These are phyloP conservation scores for Hemibagrus wyckioides DNA, from an alignment of 2,113 vertebrate genomes.

Conservation along the genomic window DNA sequence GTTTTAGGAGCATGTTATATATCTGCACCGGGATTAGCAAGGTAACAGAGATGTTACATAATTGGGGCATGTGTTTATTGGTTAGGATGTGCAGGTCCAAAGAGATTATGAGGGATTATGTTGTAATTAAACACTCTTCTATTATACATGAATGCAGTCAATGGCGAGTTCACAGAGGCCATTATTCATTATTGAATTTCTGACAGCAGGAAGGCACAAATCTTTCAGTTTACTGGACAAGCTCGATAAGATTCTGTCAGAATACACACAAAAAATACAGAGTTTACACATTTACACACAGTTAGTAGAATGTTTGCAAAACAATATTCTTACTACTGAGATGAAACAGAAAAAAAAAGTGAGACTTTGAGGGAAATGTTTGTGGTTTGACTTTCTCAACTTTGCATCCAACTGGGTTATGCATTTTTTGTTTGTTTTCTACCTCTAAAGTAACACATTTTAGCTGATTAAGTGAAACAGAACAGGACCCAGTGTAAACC, in stretches of 20 bases:
- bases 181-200: conserved; percentile 20
- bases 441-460: not conserved
- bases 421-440: not conserved
- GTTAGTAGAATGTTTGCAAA: not conserved
- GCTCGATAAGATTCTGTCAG: not conserved
- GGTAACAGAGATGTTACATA: not conserved
- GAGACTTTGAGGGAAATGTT: not conserved
- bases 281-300: not conserved
- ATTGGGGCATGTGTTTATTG: not conserved
- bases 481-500: not conserved
- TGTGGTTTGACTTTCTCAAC: not conserved
- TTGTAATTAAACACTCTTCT: conserved; percentile 18
- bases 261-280: not conserved
- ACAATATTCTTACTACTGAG: not conserved
- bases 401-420: not conserved
- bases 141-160: conserved; percentile 27
- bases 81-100: not conserved
- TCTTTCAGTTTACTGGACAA: not conserved
- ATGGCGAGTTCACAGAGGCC: not conserved
- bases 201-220: conserved; percentile 8
- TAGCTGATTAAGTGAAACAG: not conserved
- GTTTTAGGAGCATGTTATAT: not conserved
- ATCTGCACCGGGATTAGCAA: not conserved
- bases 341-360: not conserved
- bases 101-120: conserved; percentile 22